phyloP scores from a whole-genome alignment of 2,888 invertebrate species.

The Pyrrhia umbra region DNA sequence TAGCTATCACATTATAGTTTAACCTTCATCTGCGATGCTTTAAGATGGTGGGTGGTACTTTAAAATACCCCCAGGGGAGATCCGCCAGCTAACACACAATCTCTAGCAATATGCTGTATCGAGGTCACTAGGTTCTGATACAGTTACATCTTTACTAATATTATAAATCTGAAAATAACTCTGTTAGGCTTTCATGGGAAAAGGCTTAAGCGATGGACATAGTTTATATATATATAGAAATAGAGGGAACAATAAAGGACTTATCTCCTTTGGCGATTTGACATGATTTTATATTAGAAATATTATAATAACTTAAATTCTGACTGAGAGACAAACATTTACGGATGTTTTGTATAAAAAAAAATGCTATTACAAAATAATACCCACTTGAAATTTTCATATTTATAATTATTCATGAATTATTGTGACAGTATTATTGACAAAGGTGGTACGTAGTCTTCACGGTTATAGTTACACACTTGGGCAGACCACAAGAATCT shows the following conservation, averaged over 20 bases:
- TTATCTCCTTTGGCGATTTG: too few relatives aligned
- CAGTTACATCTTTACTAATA: neutral
- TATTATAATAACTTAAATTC: too few relatives aligned
- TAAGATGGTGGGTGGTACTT: too few relatives aligned
- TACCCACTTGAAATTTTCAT: too few relatives aligned
- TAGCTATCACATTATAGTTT: neutral
- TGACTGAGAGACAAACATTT: too few relatives aligned
- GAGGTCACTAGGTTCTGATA: neutral
- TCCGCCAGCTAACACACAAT: neutral
- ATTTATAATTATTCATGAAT: neutral
- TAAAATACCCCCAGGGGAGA: neutral
- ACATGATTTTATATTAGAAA: too few relatives aligned
- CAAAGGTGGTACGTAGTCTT: slow-evolving; percentile 1
- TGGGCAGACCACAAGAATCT: neutral
- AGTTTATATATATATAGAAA: too few relatives aligned
- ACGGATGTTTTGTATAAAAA: too few relatives aligned
- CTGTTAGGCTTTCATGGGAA: too few relatives aligned
- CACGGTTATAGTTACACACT: neutral
- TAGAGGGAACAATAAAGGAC: too few relatives aligned
- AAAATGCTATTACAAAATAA: too few relatives aligned
- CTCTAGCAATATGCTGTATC: neutral
- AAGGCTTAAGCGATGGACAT: too few relatives aligned
- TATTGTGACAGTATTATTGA: slow-evolving; percentile 14
- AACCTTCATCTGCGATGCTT: neutral
- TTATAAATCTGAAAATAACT: neutral